Evolutionary conservation across 2,797 vertebrate species (phyloP).

Genomic region (Erithacus rubecula): DNA sequence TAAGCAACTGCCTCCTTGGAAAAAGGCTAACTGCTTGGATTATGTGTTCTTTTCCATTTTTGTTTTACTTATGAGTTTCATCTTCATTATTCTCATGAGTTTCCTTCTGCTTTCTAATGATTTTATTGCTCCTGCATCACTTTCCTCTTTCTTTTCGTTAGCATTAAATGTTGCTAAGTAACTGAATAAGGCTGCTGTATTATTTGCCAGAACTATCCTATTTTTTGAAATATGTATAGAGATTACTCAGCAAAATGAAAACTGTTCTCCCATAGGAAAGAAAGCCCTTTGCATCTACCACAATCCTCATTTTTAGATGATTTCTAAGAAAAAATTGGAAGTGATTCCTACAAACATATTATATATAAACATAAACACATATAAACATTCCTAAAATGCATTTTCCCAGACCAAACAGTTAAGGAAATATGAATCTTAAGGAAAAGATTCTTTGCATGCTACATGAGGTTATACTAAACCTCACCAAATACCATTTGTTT

Average conservation of each 20-base stretch:
- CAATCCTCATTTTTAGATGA: not conserved
- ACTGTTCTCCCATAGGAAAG: not conserved
- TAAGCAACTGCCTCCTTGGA: not conserved
- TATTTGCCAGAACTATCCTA: not conserved
- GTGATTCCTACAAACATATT: not conserved
- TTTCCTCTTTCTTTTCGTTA: not conserved
- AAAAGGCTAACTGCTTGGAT: not conserved
- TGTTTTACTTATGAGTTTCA: not conserved
- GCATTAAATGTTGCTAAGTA: slow-evolving; percentile 22
- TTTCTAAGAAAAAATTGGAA: not conserved
- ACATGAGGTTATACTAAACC: not conserved
- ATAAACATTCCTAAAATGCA: not conserved
- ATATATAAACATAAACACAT: not conserved
- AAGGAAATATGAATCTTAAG: not conserved
- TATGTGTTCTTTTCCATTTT: not conserved
- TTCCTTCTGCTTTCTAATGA: not conserved
- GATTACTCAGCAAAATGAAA: not conserved
- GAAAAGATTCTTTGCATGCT: not conserved
- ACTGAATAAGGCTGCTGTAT: not conserved
- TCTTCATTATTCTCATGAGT: not conserved
- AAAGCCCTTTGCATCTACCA: not conserved
- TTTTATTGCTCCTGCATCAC: not conserved
- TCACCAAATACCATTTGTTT: not conserved
- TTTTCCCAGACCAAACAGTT: not conserved
- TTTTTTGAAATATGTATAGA: not conserved